These are phyloP conservation scores for Cetonia aurata DNA, from an alignment of 2,888 invertebrate genomes.

Conservation along the genomic window DNA sequence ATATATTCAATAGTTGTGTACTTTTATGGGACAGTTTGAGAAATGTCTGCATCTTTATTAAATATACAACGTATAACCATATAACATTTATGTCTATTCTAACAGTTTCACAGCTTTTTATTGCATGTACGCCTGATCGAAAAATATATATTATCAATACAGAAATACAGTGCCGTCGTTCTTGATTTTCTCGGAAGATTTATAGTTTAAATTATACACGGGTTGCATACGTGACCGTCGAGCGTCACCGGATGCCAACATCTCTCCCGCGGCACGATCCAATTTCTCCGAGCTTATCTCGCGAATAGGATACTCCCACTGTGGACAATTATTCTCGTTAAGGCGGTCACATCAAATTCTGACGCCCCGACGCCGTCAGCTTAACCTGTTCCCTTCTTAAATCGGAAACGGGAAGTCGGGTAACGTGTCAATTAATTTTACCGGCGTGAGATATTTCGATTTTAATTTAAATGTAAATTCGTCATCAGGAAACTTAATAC, in stretches of 20 bases:
- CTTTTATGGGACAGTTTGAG: too few relatives aligned
- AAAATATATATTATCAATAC: too few relatives aligned
- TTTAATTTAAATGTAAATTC: slow-evolving; percentile 40
- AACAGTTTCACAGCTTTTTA: too few relatives aligned
- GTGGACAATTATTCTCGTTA: slow-evolving; percentile 29
- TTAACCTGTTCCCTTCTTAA: slow-evolving; percentile 20
- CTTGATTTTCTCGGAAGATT: too few relatives aligned
- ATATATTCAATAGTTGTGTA: too few relatives aligned
- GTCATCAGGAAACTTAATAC: background rate
- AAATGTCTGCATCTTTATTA: too few relatives aligned
- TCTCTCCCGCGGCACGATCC: slow-evolving; percentile 22
- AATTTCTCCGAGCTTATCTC: slow-evolving; percentile 29
- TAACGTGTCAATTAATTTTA: slow-evolving; percentile 37
- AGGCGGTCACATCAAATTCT: slow-evolving; percentile 9
- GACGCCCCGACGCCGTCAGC: slow-evolving; percentile 14
- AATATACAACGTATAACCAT: too few relatives aligned
- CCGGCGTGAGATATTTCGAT: slow-evolving; percentile 2
- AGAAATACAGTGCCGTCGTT: too few relatives aligned
- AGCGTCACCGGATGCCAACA: slow-evolving; percentile 7
- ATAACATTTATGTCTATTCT: too few relatives aligned
- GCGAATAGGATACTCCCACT: slow-evolving; percentile 31
- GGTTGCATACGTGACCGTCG: slow-evolving; percentile 1
- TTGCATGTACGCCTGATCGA: too few relatives aligned
- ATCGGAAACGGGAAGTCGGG: slow-evolving; percentile 24
- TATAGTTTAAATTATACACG: too few relatives aligned